Percentiles rank a stretch among this genome's conserved stretches.
These are phyloP conservation scores for Lithobates pipiens DNA, from an alignment of 2,797 vertebrate species.

Conservation along the genomic window DNA sequence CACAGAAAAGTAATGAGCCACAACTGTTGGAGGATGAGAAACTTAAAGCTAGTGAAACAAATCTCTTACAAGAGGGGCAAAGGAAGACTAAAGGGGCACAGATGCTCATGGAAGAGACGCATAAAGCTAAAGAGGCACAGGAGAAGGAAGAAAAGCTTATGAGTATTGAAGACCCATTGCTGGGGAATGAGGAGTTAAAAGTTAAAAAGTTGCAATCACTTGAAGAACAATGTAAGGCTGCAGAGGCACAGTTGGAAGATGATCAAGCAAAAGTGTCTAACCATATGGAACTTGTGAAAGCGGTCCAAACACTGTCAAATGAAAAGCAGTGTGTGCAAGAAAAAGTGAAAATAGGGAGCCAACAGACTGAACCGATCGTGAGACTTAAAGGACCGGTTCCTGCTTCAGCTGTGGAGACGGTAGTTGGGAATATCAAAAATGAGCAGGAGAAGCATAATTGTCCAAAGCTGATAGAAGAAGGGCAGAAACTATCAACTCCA, in stretches of 20 bases:
- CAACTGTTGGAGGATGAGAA: neutral
- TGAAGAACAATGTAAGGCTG: neutral
- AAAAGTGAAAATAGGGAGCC: conserved; percentile 1
- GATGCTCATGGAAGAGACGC: neutral
- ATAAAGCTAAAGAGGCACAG: neutral
- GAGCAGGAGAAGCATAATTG: neutral
- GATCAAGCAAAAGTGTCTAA: neutral
- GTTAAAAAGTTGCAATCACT: neutral
- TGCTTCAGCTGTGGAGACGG: neutral
- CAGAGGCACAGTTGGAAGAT: neutral
- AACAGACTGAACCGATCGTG: neutral
- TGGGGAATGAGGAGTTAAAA: neutral
- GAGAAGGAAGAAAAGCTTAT: neutral
- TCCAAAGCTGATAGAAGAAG: neutral
- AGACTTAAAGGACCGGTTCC: neutral
- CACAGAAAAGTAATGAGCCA: neutral
- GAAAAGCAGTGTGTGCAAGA: neutral
- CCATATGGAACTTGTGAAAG: neutral
- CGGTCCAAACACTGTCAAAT: too few species aligned
- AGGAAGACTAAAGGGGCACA: neutral
- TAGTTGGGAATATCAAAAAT: neutral
- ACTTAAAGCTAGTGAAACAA: neutral
- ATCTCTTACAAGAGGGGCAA: neutral
- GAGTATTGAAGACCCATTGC: neutral
- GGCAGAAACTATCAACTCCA: neutral